Evolutionary conservation across 2,797 vertebrate genomes (phyloP), one percentile per base, ranked within the genome.

Genomic region (Hybognathus amarus): DNA sequence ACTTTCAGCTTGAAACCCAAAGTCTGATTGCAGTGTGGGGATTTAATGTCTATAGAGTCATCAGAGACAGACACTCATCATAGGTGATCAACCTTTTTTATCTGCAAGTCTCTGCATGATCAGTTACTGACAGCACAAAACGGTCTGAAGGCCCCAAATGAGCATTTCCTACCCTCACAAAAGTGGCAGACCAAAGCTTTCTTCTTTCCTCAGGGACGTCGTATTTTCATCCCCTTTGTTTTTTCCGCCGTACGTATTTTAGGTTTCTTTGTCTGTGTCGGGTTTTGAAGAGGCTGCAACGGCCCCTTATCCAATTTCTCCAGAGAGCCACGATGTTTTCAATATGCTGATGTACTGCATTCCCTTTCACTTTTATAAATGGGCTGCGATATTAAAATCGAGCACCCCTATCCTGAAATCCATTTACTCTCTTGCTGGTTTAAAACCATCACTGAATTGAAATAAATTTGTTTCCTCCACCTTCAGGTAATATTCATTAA

Each of bases 351-450:
- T 91, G 85, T 83, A 61, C 42, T 85, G 84, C 85, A 84, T 87
- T 88, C 80, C 80, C 87, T 86, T 89, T 89, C 78, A 84, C 33
- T 50, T 85, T 91, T 89, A 93, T 88, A 93, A 92, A 93, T 90
- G 87, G 85, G 83, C 87, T 77, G 64, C 78, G 77, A 91, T 91
- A 90, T 93, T 91, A 90, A 93, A 91, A 91, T 86, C n/a, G 87
- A 93, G 91, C 89, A 91, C 87, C 84, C 64, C 87, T 82, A 50
- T 90, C 86, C 80, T 87, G 78, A 88, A 92, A 93, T 91, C 89
- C 85, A 90, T 92, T 91, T 91, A 89, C 88, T 88, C 84, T 87
- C 90, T 64, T 89, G 88, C 88, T 80, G 87, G 79, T 88, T 84
- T 89, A 78, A 85, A 89, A 86, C 79, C 78, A 86, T 86, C 84